Conservation (phyloP, 2,113 vertebrate genomes). For the Lophochroa leadbeateri region DNA sequence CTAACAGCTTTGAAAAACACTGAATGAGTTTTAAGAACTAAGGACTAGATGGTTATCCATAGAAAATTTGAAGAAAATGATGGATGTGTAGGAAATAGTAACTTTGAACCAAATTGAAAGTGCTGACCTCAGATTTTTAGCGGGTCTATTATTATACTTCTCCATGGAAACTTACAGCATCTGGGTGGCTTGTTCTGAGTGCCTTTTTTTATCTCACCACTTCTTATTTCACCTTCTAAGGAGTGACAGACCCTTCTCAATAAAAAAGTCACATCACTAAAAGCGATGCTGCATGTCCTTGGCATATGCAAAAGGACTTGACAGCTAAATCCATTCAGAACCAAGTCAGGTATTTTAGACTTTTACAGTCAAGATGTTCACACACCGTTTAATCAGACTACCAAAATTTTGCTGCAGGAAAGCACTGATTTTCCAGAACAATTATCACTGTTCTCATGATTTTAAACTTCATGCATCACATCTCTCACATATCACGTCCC, state of each 20-base stretch:
- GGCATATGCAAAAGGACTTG: neutral
- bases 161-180: neutral
- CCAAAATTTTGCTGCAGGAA: neutral
- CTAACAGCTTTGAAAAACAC: neutral
- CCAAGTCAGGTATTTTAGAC: neutral
- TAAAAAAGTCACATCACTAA: neutral
- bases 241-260: neutral
- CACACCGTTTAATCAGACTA: neutral
- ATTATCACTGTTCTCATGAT: neutral
- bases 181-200: neutral
- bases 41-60: neutral
- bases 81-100: neutral
- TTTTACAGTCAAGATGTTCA: neutral
- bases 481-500: neutral
- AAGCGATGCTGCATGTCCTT: neutral
- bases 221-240: neutral
- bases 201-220: neutral
- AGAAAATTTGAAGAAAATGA: constrained; percentile 7
- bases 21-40: neutral
- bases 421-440: neutral
- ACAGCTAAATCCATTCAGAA: neutral
- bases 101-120: neutral
- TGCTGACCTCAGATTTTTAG: neutral
- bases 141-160: neutral
- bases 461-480: neutral